phyloP scores from a whole-genome alignment of 2,888 invertebrate genomes.

The Phyllotreta cruciferae region DNA sequence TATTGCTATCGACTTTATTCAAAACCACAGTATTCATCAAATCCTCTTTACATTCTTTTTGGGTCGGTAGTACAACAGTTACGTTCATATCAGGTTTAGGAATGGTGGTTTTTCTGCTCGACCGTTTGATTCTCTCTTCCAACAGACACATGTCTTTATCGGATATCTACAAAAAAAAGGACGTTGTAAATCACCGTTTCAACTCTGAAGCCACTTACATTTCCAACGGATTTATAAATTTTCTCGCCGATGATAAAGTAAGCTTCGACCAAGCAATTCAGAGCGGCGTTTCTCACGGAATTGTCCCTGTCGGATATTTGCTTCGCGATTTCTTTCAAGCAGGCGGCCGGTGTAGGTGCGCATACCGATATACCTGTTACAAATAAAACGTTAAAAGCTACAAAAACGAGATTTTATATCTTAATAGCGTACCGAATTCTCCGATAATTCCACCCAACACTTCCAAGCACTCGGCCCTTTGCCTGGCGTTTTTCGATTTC shows the following conservation, averaged over 20 bases:
- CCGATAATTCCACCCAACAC: conserved; percentile 88
- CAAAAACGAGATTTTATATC: background rate
- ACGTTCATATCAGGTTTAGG: conserved; percentile 40
- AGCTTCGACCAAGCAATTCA: conserved; percentile 91
- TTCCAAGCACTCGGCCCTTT: conserved; percentile 95
- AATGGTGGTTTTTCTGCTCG: conserved; percentile 70
- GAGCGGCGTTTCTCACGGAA: conserved; percentile 92
- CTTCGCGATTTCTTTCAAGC: conserved; percentile 89
- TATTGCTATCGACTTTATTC: conserved; percentile 16
- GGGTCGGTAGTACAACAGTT: conserved; percentile 35
- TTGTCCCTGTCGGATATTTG: conserved; percentile 97
- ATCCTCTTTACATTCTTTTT: conserved; percentile 41
- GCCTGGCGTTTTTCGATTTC: conserved; percentile 96
- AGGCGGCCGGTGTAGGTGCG: conserved; percentile 78
- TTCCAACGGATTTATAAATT: conserved; percentile 89
- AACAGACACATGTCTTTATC: conserved; percentile 94
- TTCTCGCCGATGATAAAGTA: conserved; percentile 91
- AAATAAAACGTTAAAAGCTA: background rate
- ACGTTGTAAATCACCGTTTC: background rate
- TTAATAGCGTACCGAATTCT: conserved; percentile 69
- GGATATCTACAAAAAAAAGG: conserved; percentile 69
- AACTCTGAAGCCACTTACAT: conserved; percentile 63
- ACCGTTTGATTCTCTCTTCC: conserved; percentile 95
- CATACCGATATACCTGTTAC: conserved; percentile 71
- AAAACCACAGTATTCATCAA: conserved; percentile 22